Conservation (phyloP, 2,113 vertebrate genomes). For the Trogon surrucura region DNA sequence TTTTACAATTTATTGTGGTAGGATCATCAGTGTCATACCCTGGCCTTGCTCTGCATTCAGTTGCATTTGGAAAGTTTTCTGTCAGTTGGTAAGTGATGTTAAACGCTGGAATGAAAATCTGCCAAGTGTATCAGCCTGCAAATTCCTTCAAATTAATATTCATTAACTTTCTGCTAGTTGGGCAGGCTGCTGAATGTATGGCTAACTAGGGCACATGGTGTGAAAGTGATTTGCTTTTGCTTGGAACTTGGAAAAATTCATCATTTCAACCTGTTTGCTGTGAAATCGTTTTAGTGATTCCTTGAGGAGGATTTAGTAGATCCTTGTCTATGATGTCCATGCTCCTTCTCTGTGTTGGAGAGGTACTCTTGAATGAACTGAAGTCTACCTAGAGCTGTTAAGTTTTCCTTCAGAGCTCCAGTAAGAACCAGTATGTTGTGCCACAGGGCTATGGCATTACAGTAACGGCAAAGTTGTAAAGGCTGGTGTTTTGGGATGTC, state of each 20-base stretch:
- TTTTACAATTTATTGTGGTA: conserved; percentile 12
- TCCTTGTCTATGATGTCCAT: neutral
- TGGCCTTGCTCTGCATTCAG: conserved; percentile 33
- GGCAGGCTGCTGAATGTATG: conserved; percentile 12
- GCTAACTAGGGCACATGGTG: neutral
- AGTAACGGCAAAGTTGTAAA: neutral
- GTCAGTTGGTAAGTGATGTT: conserved; percentile 9
- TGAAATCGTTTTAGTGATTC: neutral
- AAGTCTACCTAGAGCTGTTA: neutral
- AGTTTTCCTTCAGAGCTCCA: neutral
- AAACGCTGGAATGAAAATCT: conserved; percentile 35
- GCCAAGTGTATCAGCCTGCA: conserved; percentile 29
- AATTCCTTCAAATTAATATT: neutral
- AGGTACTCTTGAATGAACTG: neutral
- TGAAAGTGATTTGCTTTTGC: conserved; percentile 24
- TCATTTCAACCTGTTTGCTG: neutral
- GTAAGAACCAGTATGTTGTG: neutral
- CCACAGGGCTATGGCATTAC: neutral
- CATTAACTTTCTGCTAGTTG: conserved; percentile 13
- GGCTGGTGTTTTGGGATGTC: rapidly evolving
- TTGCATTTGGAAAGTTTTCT: conserved; percentile 39
- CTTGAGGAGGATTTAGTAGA: neutral
- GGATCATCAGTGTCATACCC: conserved; percentile 23
- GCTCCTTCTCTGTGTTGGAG: neutral
- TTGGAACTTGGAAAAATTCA: neutral